Percentiles rank a stretch among this genome's conserved stretches.
These are phyloP conservation scores for Phenacoccus solenopsis DNA, from an alignment of 1,140 invertebrate genomes.

Conservation along the genomic window DNA sequence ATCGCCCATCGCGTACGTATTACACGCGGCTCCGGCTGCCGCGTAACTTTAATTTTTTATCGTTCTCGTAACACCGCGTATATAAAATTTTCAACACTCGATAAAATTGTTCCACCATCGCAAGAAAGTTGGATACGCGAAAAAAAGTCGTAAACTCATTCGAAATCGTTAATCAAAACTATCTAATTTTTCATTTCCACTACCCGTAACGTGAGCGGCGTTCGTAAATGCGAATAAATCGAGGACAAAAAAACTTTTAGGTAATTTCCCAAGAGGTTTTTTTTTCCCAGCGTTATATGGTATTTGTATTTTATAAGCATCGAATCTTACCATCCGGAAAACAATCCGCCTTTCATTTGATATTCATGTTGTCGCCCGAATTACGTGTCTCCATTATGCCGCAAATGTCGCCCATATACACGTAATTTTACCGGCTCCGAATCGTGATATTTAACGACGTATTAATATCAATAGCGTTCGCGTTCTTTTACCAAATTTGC, in stretches of 20 bases:
- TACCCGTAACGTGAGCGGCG: neutral
- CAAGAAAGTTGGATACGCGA: neutral
- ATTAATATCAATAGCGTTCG: too few relatives aligned
- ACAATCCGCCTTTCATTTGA: neutral
- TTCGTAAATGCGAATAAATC: neutral
- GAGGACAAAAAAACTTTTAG: constrained; percentile 2
- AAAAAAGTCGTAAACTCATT: neutral
- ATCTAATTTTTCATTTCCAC: neutral
- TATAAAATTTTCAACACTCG: neutral
- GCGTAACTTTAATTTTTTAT: constrained; percentile 4
- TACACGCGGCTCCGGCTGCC: too few relatives aligned
- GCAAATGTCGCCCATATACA: too few relatives aligned
- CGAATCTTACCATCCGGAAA: constrained; percentile 1
- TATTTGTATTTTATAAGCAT: neutral
- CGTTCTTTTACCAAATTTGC: too few relatives aligned
- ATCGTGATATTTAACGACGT: too few relatives aligned
- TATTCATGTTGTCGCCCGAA: neutral
- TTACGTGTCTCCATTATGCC: neutral
- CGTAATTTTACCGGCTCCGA: too few relatives aligned
- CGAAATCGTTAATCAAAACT: neutral
- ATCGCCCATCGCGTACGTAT: too few relatives aligned
- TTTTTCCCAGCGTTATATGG: neutral
- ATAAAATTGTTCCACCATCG: neutral
- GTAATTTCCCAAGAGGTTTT: constrained; percentile 1
- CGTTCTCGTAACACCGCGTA: too few relatives aligned